Conservation (phyloP, 2,888 invertebrate species). For the Escarpia spicata region DNA sequence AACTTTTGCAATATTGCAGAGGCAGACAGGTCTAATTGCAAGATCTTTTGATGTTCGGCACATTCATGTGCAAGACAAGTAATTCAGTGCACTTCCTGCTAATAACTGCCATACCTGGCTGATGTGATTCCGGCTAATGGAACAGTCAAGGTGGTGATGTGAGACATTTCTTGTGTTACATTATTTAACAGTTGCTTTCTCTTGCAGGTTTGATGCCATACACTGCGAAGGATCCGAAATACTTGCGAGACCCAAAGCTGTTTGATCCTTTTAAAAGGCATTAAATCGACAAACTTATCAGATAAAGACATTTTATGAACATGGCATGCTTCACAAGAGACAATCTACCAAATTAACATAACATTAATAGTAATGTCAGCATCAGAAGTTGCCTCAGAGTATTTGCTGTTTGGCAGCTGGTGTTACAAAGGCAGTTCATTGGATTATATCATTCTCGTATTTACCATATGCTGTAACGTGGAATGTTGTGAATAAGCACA, state of each 20-base stretch:
- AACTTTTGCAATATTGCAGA: too few relatives aligned
- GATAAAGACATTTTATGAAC: neutral
- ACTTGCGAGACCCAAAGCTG: slow-evolving; percentile 86
- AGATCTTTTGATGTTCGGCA: too few relatives aligned
- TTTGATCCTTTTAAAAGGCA: slow-evolving; percentile 81
- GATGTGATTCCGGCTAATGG: too few relatives aligned
- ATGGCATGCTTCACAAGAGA: neutral
- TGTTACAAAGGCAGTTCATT: neutral
- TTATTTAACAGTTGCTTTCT: neutral
- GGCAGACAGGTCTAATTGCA: too few relatives aligned
- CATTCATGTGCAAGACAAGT: too few relatives aligned
- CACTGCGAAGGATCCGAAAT: slow-evolving; percentile 82
- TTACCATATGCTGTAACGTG: neutral
- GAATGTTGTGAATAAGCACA: neutral
- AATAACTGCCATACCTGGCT: too few relatives aligned
- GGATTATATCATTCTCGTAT: neutral
- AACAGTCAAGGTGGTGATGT: neutral
- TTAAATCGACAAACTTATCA: neutral
- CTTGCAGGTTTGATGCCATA: slow-evolving; percentile 80
- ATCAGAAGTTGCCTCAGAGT: neutral
- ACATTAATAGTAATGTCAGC: neutral
- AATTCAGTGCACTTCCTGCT: too few relatives aligned
- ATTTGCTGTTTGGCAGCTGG: neutral
- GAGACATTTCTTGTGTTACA: too few relatives aligned
- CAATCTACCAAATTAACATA: neutral